Evolutionary conservation across 2,797 vertebrate genomes (phyloP), one percentile per base, ranked within the genome.

Genomic region (Poeciliopsis presidionis): DNA sequence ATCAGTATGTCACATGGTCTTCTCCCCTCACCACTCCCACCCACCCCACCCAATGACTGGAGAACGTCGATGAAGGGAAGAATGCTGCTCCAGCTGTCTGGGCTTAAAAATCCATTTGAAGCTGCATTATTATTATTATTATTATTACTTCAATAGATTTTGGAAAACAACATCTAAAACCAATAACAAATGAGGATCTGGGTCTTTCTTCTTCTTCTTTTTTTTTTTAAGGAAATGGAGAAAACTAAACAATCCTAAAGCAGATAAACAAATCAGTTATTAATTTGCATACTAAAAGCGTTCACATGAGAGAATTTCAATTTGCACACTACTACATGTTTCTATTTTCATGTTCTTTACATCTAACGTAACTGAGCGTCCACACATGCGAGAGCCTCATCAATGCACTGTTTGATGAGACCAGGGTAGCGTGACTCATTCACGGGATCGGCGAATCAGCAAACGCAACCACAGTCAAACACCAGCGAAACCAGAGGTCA

Each of bases 21-120:
- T 39, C 55, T 51, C 5, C 45, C 22, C 47, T 16, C 49, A 51
- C 2, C 2, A 33, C 20, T 20, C 18, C 47, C 7, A 8, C 33
- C 39, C 39, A 41, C 0, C 20, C 7, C 49, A 22, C 33, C 63
- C 46, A 39, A 22, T 55, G n/a, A 77, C 18, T 30, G 22, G 49
- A 41, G n/a, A 53, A 22, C 39, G 33, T 76, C 75, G 53, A 45
- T 46, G 43, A 47, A 70, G 47, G 45, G 18, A 72, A 67, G 33
- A 12, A 72, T 51, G 16, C 30, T 51, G 71, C 22, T 67, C 9
- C 8, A 25, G 36, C 18, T 25, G 36, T 12, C 9, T 39, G 22
- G 20, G 20, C 59, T 61, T 30, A 59, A 30, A 59, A 59, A 30
- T 36, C 61, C 16, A 36, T 63, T 63, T 20, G 61, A 63, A 57